These are phyloP conservation scores for Xyrichtys novacula DNA, from an alignment of 2,797 vertebrate species.

Conservation along the genomic window DNA sequence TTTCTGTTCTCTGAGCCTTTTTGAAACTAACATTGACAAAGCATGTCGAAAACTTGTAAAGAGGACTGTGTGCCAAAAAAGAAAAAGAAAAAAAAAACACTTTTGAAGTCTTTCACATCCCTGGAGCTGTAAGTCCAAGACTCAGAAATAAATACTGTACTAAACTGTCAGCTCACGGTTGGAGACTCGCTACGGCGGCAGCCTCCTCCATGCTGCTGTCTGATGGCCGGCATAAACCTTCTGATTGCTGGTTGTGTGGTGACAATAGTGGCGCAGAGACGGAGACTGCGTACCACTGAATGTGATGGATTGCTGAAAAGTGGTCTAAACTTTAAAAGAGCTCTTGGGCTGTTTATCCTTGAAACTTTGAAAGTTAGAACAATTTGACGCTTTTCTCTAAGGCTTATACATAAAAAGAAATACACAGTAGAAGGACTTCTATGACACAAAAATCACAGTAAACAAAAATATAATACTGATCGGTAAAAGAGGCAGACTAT, in stretches of 20 bases:
- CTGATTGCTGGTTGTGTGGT: neutral
- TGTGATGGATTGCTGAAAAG: neutral
- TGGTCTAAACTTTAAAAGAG: neutral
- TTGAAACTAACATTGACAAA: conserved; percentile 36
- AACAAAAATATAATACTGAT: too few relatives aligned
- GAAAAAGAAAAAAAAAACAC: too few relatives aligned
- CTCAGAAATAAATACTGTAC: conserved; percentile 33
- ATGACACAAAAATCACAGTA: too few relatives aligned
- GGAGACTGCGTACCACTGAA: neutral
- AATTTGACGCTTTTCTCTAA: neutral
- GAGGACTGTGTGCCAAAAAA: conserved; percentile 16
- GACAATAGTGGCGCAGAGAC: neutral
- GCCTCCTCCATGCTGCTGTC: conserved; percentile 30
- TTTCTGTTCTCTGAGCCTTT: conserved; percentile 9
- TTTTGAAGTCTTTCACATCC: conserved; percentile 41
- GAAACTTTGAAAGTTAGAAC: neutral
- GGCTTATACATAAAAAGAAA: neutral
- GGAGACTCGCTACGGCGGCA: conserved; percentile 14
- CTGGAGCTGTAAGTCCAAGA: conserved; percentile 18
- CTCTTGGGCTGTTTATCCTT: neutral
- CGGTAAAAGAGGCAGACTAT: too few relatives aligned
- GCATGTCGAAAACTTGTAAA: conserved; percentile 42
- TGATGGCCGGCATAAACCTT: conserved; percentile 17
- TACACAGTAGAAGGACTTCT: too few relatives aligned
- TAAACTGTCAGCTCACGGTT: conserved; percentile 41